A percentile compares a stretch with the other conserved stretches of the same genome.
phyloP scores from a whole-genome alignment of 2,797 vertebrate species.

The Girardinus metallicus region DNA sequence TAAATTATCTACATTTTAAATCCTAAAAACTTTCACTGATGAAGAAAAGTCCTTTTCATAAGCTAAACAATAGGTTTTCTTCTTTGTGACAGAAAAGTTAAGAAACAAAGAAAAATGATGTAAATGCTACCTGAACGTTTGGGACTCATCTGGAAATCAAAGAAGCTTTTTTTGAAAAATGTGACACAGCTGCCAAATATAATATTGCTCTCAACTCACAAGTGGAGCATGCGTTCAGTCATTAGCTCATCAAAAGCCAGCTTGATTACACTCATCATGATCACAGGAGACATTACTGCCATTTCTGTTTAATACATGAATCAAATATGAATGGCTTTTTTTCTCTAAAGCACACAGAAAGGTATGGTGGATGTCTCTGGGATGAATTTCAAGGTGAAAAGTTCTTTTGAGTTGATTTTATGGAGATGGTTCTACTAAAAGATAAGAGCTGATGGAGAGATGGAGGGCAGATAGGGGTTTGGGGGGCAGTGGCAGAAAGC shows the following conservation, averaged over 20 bases:
- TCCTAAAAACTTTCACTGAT: not conserved
- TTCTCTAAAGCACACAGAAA: constrained; percentile 52
- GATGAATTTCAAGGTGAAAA: constrained; percentile 76
- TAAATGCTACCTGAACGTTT: constrained; percentile 47
- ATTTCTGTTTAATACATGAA: constrained; percentile 73
- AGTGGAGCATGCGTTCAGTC: constrained; percentile 50
- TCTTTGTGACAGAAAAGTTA: constrained; percentile 23
- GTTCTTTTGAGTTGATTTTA: constrained; percentile 72
- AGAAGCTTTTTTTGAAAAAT: constrained; percentile 71
- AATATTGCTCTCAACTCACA: constrained; percentile 66
- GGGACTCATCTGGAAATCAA: constrained; percentile 66
- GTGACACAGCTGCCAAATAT: constrained; percentile 71
- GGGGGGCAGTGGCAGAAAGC: constrained; percentile 44
- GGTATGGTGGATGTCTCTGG: constrained; percentile 67
- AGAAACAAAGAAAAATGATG: constrained; percentile 50
- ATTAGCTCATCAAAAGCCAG: constrained; percentile 73
- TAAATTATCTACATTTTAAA: constrained; percentile 2
- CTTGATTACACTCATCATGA: constrained; percentile 75
- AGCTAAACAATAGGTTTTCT: not conserved
- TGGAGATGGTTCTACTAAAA: constrained; percentile 61
- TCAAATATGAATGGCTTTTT: constrained; percentile 74
- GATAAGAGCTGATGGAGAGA: constrained; percentile 65
- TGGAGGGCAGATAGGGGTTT: constrained; percentile 28
- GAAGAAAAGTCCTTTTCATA: not conserved
- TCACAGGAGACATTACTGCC: constrained; percentile 78